phyloP scores from a whole-genome alignment of 2,113 vertebrate species.

The Piprites chloris region DNA sequence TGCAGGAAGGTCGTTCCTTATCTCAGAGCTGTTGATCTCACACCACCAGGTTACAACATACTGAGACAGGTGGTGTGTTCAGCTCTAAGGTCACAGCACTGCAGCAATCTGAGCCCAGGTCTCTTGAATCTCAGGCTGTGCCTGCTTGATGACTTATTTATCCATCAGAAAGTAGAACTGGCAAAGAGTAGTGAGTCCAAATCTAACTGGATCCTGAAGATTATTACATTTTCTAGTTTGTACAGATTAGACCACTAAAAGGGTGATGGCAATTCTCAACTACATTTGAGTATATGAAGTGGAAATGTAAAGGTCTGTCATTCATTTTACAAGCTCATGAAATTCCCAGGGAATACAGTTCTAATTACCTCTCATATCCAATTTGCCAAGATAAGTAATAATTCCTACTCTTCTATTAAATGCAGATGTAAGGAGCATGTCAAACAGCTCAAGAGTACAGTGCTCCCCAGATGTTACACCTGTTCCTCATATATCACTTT shows the following conservation, averaged over 20 bases:
- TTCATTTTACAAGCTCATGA: neutral
- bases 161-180: neutral
- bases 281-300: neutral
- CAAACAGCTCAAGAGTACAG: neutral
- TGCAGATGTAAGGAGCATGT: constrained; percentile 24
- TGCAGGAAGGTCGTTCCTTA: neutral
- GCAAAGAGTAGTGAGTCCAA: neutral
- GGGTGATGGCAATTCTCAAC: neutral
- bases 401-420: constrained; percentile 13
- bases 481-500: constrained; percentile 4
- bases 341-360: constrained; percentile 7
- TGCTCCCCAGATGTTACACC: constrained; percentile 28
- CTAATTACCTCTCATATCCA: constrained; percentile 18
- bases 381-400: constrained; percentile 33
- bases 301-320: neutral
- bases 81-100: neutral
- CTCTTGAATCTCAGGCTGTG: neutral
- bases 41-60: neutral
- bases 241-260: neutral
- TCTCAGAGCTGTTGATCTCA: neutral
- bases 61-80: neutral
- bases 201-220: neutral
- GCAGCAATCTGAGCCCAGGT: neutral
- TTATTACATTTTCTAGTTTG: neutral
- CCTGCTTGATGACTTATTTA: neutral